Base-by-base conservation (phyloP, 2,888 invertebrate species). In the Stenolophus ochropezus region DNA sequence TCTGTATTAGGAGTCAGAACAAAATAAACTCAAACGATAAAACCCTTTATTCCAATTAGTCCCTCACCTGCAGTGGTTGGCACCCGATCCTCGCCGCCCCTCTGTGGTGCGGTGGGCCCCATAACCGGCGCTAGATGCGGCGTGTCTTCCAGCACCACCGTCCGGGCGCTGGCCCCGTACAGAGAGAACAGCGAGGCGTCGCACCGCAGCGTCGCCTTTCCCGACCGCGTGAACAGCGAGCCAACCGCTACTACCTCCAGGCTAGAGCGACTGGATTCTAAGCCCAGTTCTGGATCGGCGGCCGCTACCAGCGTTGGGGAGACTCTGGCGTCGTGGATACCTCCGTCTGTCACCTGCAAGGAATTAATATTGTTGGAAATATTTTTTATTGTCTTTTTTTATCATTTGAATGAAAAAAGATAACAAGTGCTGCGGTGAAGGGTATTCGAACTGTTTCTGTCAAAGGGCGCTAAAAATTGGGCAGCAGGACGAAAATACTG, bases 41-140 rank as follows among this genome's bases (percentile, higher is more conserved):
- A 6, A 6, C 53, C 16, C 4, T 1, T 4, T 8, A 56, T 20
- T 56, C 20, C 16, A n/a, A 4, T 47, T 14, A 6, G 1, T n/a
- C 49, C 23, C 65, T 65, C 27, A 69, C 65, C 65, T 69, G 65
- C 42, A 5, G 65, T 69, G 18, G 65, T 69, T 1, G 65, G 33
- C 33, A 27, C 16, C 14, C 73, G 4, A 5, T 18, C 75, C 2
- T 53, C 75, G 8, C 16, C 51, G 14, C 80, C 69, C 14, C 73
- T 23, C 76, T 89, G 89, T 27, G 89, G 89, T 16, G 89, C 88
- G 0, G 89, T 89, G 2, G 90, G 89, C 11, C 88, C 87, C 71
- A 89, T 83, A 65, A 88, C 88, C 8, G 88, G 87, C 8, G 87
- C 88, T 75, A 87, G 83, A 77, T 87, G 87, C 2, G 87, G 88